Base-by-base conservation (phyloP, 2,888 invertebrate genomes). In the Cheilosia urbana region DNA sequence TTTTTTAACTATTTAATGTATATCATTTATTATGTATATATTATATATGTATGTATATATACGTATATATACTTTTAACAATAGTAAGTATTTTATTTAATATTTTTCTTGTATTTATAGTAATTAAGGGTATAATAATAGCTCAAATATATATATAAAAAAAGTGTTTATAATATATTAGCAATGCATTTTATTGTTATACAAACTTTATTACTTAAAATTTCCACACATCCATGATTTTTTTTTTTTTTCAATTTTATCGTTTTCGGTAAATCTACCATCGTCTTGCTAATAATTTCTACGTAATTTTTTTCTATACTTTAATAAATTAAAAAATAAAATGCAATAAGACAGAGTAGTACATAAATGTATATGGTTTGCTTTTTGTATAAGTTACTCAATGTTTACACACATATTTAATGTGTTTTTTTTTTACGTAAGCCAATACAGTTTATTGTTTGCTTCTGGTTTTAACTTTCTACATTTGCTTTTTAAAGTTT, bases 31-130 rank as follows among this genome's bases (percentile, higher is more conserved):
- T 78, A 88, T 27, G 7, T 7, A 7, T 27, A 7, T 87, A 57
- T 87, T 87, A 71, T 69, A 72, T 78, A 71, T 87, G 58, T 80
- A 72, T 75, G 21, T 83, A 17, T 47, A 47, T 19, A 76, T 85
- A 58, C 79, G 30, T 87, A 57, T 87, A 75, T 69, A 76, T 78
- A 75, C 75, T 77, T 87, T 87, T 87, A 87, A 88, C 87, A 83
- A 79, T 78, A 87, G 57, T 78, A 87, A 85, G 81, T 87, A 81
- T 69, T 84, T 84, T 69, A 66, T 62, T 83, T 68, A 78, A 77
- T 75, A 73, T 69, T 71, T 71, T 76, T 76, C 40, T 79, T 87
- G 60, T 72, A 63, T 80, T 77, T 80, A 80, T 73, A 72, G 45
- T 76, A 73, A 47, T 65, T 68, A 55, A 68, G 15, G 17, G 7